A percentile compares a stretch with the other conserved stretches of the same genome.
Conservation (phyloP, 2,113 vertebrate species). For the Silurus asotus region DNA sequence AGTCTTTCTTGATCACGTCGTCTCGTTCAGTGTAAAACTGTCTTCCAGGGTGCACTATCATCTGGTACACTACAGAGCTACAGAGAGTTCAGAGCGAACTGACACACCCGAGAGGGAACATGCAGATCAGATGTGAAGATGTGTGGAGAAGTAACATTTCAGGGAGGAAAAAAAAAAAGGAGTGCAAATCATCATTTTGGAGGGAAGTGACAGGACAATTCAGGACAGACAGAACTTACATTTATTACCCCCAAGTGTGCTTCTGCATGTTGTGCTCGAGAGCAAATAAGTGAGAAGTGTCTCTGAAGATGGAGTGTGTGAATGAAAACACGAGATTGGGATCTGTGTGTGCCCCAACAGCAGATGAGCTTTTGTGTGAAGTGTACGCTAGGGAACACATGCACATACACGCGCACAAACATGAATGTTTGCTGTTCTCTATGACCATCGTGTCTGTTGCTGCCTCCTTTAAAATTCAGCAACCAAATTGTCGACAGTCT, state of each 20-base stretch:
- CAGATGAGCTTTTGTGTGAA: slow-evolving; percentile 39
- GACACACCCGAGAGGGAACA: slow-evolving; percentile 7
- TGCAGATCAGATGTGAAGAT: slow-evolving; percentile 11
- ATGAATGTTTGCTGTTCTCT: slow-evolving; percentile 22
- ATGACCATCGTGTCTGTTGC: background rate
- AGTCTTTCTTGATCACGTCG: slow-evolving; percentile 22
- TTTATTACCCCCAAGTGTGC: slow-evolving; percentile 32
- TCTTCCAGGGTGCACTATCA: background rate
- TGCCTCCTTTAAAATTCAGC: slow-evolving; percentile 28
- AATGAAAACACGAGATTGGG: slow-evolving; percentile 23
- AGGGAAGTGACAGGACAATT: slow-evolving; percentile 23
- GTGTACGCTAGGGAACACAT: slow-evolving; percentile 24
- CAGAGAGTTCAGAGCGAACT: slow-evolving; percentile 18
- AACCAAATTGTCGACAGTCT: background rate
- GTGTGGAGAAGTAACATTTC: background rate
- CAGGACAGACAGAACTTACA: slow-evolving; percentile 27
- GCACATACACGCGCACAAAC: slow-evolving; percentile 12
- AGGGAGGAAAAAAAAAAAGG: background rate
- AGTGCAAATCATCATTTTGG: slow-evolving; percentile 5
- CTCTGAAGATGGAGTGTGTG: slow-evolving; percentile 23
- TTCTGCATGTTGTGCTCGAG: slow-evolving; percentile 23
- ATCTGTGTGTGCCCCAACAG: slow-evolving; percentile 24
- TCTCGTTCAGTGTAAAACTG: background rate
- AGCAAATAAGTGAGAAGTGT: slow-evolving; percentile 33
- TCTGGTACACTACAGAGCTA: background rate